Evolutionary conservation across 1,140 invertebrate genomes (phyloP).

Genomic region (Ceratina calcarata): DNA sequence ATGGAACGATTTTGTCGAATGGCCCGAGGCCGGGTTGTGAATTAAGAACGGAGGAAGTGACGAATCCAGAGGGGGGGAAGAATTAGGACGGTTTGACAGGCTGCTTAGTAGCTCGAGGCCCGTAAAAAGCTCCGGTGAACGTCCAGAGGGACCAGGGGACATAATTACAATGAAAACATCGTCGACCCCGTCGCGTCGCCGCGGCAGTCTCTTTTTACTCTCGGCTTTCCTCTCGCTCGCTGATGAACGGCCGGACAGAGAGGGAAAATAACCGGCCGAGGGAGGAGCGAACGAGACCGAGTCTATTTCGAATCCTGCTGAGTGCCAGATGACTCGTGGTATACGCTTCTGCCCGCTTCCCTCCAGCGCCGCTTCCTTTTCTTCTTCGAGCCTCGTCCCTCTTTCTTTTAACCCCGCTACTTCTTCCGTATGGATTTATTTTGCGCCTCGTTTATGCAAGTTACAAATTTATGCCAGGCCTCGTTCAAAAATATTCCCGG

Average conservation of each 20-base stretch:
- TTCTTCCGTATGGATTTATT: not conserved
- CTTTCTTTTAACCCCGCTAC: conserved; percentile 10
- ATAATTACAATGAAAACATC: conserved; percentile 79
- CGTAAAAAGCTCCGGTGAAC: conserved; percentile 47
- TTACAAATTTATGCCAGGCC: not conserved
- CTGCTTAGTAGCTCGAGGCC: conserved; percentile 53
- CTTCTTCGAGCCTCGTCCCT: conserved; percentile 53
- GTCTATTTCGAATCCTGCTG: conserved; percentile 79
- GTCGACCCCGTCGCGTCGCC: conserved; percentile 68
- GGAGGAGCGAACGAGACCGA: conserved; percentile 57
- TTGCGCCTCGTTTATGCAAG: not conserved
- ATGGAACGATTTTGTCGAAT: not conserved
- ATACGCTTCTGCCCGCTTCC: conserved; percentile 49
- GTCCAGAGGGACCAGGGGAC: conserved; percentile 43
- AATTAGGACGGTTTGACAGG: conserved; percentile 61
- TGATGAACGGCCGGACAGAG: conserved; percentile 45
- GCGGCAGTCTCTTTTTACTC: conserved; percentile 55
- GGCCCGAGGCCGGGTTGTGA: not conserved
- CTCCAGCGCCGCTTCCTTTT: conserved; percentile 52
- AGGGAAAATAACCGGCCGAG: conserved; percentile 24
- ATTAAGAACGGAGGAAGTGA: conserved; percentile 12
- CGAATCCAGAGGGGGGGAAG: conserved; percentile 42
- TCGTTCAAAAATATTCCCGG: not conserved
- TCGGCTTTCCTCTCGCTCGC: conserved; percentile 47
- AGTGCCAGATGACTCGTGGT: conserved; percentile 79